Evolutionary conservation across 2,797 vertebrate species (phyloP), one percentile per base, ranked within the genome.

Genomic region (Mus spretus): DNA sequence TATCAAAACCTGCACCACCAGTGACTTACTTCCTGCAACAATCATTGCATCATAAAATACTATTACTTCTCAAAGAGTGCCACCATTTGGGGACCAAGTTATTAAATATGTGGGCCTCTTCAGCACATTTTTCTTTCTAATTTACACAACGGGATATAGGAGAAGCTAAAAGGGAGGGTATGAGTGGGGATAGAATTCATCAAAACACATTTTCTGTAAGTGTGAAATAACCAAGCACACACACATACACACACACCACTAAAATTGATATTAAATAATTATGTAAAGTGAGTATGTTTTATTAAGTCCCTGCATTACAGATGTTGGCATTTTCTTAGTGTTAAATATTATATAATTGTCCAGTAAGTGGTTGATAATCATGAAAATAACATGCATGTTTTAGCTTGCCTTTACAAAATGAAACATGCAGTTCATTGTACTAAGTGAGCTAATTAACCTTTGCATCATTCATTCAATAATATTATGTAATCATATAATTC

Each of bases 41-140:
- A 6, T 50, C 0, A 50, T n/a, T 20, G 50, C 19, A 24, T n/a
- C 3, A 31, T 50, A 67, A 67, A 34, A 7, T 4, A 31, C 14
- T 22, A n/a, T n/a, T 85, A 34, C 44, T 50, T 47, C 17, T 17
- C 22, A 82, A 44, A 40, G 8, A 44, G 24, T 47, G 37, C 19
- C 17, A 22, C 17, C 5, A 34, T 20, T 2, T 44, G 10, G 11
- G 0, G 2, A 67, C 47, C 11, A 1, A 26, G 12, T 59, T 28
- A 31, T 61, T 40, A 44, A 84, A 65, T 82, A 63, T 28, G 12
- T 65, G 28, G 20, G 10, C 10, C 47, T 12, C 10, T 65, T 84
- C 19, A 47, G 28, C 17, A 84, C 13, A 47, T 65, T 65, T 84
- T 31, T 85, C 11, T 34, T 50, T n/a, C 12, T 50, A n/a, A 65